Percentiles rank a stretch among this genome's conserved stretches.
phyloP scores from a whole-genome alignment of 2,113 vertebrate species.

The Andinoacara biseriatus region DNA sequence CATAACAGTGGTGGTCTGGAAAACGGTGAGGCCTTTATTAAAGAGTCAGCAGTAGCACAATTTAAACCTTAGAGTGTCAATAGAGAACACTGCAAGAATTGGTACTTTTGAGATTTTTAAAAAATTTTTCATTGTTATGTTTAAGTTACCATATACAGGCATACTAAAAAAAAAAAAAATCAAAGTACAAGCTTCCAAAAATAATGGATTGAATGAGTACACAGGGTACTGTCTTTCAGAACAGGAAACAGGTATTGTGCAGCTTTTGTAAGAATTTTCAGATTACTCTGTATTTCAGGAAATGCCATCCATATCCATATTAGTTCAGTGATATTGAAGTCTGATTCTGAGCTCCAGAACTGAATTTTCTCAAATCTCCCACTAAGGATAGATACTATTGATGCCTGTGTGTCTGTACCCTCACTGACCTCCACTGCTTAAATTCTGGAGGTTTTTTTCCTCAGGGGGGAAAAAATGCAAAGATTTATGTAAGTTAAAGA shows the following conservation, averaged over 20 bases:
- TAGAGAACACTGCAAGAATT: too few species aligned
- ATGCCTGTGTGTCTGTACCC: conserved; percentile 35
- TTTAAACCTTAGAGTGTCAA: too few species aligned
- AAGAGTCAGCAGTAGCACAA: too few species aligned
- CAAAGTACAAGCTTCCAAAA: too few species aligned
- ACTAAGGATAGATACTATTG: conserved; percentile 6
- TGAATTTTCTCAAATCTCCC: conserved; percentile 20
- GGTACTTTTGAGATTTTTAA: too few species aligned
- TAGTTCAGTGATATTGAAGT: neutral
- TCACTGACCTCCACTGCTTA: conserved; percentile 20
- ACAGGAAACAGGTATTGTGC: neutral
- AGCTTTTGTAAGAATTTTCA: neutral
- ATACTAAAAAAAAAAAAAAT: neutral
- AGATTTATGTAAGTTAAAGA: neutral
- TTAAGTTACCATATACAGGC: too few species aligned
- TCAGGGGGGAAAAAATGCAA: neutral
- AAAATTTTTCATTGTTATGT: too few species aligned
- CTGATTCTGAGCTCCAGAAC: neutral
- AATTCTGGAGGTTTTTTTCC: neutral
- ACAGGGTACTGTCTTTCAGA: neutral
- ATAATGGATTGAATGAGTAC: neutral
- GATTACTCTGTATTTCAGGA: conserved; percentile 4
- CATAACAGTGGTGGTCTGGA: too few species aligned
- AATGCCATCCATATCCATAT: neutral
- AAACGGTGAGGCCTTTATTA: too few species aligned